A percentile compares a stretch with the other conserved stretches of the same genome.
Conservation (phyloP, 2,888 invertebrate species). For the Dolichomitus sp. region DNA sequence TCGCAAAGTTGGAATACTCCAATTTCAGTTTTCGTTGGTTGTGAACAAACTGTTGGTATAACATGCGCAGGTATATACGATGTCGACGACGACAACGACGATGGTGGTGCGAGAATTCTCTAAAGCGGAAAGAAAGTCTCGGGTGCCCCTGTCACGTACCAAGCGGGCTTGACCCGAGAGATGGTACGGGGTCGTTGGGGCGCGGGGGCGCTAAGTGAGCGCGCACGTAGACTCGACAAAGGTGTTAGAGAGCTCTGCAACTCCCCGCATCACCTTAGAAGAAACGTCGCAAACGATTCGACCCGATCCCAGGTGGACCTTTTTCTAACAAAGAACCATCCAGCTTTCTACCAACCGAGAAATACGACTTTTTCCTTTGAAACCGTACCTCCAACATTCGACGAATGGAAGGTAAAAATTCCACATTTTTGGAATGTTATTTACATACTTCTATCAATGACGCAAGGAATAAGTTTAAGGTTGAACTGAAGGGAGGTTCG, state of each 20-base stretch:
- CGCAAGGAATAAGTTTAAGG: neutral
- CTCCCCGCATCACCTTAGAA: slow-evolving; percentile 37
- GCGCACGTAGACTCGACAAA: slow-evolving; percentile 51
- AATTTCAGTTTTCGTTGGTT: slow-evolving; percentile 51
- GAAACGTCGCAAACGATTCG: slow-evolving; percentile 51
- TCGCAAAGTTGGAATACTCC: slow-evolving; percentile 46
- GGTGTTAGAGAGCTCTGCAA: slow-evolving; percentile 17
- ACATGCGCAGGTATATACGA: slow-evolving; percentile 11
- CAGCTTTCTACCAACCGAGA: slow-evolving; percentile 2
- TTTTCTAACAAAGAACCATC: slow-evolving; percentile 45
- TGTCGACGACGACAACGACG: neutral
- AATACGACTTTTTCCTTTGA: slow-evolving; percentile 17
- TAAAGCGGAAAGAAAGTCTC: slow-evolving; percentile 36
- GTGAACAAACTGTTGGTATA: slow-evolving; percentile 23
- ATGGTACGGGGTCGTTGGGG: slow-evolving; percentile 20
- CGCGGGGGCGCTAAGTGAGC: slow-evolving; percentile 23
- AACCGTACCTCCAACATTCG: neutral
- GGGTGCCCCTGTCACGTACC: slow-evolving; percentile 47
- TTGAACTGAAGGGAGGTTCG: neutral
- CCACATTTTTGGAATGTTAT: neutral
- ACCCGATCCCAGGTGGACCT: slow-evolving; percentile 48
- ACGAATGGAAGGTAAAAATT: neutral
- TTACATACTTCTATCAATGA: neutral
- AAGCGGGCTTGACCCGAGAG: slow-evolving; percentile 53
- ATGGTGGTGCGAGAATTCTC: slow-evolving; percentile 18